Evolutionary conservation across 1,140 invertebrate species (phyloP).

Genomic region (Melanaphis sacchari): DNA sequence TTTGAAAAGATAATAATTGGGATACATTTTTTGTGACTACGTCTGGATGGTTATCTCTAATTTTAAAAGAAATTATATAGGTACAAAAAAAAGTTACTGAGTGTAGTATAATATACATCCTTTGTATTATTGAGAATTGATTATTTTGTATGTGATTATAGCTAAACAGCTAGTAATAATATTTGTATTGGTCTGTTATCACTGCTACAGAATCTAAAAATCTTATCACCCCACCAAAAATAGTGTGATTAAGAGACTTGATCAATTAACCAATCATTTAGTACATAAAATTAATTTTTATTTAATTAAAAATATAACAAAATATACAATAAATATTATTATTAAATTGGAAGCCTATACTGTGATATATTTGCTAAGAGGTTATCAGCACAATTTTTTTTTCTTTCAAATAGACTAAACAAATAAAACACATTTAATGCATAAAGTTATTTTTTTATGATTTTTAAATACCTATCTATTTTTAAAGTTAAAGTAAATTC

Average conservation of each 20-base stretch:
- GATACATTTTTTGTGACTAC: not conserved
- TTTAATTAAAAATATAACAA: not conserved
- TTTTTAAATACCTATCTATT: too few species aligned
- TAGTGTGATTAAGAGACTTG: not conserved
- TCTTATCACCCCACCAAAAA: not conserved
- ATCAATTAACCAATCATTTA: not conserved
- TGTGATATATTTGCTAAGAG: not conserved
- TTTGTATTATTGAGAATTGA: not conserved
- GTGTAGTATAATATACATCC: not conserved
- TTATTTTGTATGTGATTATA: not conserved
- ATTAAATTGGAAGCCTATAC: not conserved
- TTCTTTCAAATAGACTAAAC: too few species aligned
- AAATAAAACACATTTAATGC: not conserved
- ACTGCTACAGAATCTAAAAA: not conserved
- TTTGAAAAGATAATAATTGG: fast-evolving
- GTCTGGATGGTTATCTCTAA: not conserved
- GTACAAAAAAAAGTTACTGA: not conserved
- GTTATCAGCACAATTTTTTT: not conserved
- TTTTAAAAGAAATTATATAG: not conserved
- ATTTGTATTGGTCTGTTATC: not conserved
- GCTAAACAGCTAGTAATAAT: not conserved
- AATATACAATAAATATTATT: not conserved
- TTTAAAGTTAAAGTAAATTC: not conserved
- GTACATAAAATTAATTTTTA: not conserved
- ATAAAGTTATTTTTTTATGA: too few species aligned